phyloP scores from a whole-genome alignment of 2,113 vertebrate genomes.

The Columba janthina region DNA sequence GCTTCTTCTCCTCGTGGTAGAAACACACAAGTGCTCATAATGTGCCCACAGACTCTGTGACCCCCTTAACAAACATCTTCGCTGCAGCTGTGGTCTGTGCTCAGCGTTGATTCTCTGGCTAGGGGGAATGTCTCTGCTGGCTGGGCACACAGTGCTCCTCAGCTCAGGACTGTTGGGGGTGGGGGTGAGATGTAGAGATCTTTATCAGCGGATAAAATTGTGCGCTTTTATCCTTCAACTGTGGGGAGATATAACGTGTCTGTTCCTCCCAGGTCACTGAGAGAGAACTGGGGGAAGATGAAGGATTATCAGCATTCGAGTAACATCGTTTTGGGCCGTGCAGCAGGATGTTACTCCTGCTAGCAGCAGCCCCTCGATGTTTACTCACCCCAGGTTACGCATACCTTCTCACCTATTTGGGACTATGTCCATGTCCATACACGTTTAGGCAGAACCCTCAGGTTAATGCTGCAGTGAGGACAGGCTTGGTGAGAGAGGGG shows the following conservation, averaged over 20 bases:
- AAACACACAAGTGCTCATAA: neutral
- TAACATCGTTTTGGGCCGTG: accelerated
- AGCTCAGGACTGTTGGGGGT: neutral
- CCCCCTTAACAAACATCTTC: neutral
- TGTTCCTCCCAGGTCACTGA: neutral
- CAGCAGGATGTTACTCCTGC: neutral
- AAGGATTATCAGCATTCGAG: neutral
- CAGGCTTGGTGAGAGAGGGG: neutral
- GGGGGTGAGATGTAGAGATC: neutral
- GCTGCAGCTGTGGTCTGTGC: neutral
- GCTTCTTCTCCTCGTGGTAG: neutral
- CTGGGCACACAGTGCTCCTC: neutral
- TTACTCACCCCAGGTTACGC: neutral
- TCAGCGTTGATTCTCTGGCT: neutral
- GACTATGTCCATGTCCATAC: accelerated
- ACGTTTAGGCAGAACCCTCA: neutral
- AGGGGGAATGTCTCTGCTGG: neutral
- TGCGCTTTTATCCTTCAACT: neutral
- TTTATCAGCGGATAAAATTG: neutral
- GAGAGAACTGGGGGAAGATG: neutral
- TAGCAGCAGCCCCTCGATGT: neutral
- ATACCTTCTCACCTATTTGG: neutral
- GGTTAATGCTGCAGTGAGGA: neutral
- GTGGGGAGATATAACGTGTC: neutral
- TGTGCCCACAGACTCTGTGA: neutral